phyloP scores from a whole-genome alignment of 2,797 vertebrate genomes.

The Erethizon dorsatum region DNA sequence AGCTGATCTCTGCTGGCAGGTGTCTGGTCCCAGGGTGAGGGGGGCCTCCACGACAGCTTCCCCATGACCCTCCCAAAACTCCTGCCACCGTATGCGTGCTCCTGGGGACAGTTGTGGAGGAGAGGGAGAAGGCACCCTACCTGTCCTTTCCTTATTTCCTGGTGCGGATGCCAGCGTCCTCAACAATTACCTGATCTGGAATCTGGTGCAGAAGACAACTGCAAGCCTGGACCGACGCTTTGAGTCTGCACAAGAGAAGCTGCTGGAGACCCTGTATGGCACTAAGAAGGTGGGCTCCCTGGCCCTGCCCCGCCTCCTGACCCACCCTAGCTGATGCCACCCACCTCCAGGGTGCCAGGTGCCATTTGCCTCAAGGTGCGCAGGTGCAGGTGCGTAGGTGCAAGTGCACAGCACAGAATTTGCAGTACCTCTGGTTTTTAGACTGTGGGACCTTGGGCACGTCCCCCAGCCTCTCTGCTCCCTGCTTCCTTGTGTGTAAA shows the following conservation, averaged over 20 bases:
- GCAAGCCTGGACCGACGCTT: slow-evolving; percentile 96
- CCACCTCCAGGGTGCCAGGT: not conserved
- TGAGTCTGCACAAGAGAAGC: slow-evolving; percentile 97
- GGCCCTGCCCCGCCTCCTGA: not conserved
- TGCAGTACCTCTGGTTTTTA: not conserved
- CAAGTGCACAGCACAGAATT: not conserved
- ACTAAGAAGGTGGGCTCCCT: slow-evolving; percentile 95
- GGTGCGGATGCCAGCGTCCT: slow-evolving; percentile 90
- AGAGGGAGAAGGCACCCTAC: not conserved
- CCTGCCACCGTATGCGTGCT: not conserved
- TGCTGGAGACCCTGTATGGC: slow-evolving; percentile 97
- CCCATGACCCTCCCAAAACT: not conserved
- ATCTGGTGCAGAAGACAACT: slow-evolving; percentile 96
- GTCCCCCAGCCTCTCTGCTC: not conserved
- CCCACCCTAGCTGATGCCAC: not conserved
- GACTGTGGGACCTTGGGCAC: not conserved
- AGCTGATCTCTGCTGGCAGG: not conserved
- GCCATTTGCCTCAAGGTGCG: not conserved
- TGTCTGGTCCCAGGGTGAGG: slow-evolving; percentile 1
- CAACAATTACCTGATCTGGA: slow-evolving; percentile 99
- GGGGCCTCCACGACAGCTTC: not conserved
- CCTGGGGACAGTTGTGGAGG: not conserved
- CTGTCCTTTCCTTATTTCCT: slow-evolving; percentile 41
- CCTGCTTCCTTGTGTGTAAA: not conserved
- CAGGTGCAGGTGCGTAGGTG: no score